Evolutionary conservation across 2,113 vertebrate genomes (phyloP).

Genomic region (Tretioscincus oriximinensis): DNA sequence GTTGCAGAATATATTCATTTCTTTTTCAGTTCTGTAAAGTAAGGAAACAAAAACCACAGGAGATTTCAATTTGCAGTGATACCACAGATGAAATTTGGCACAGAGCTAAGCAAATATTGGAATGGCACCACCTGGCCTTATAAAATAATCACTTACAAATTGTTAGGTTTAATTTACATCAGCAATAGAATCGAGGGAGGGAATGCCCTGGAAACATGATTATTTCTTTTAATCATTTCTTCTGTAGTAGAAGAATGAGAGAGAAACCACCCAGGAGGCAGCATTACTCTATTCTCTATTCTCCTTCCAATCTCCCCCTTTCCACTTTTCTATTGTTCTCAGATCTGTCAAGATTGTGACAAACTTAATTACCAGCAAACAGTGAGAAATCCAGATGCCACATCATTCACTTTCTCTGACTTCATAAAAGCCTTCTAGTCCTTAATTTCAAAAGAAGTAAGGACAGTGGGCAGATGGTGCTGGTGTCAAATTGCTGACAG

Average conservation of each 20-base stretch:
- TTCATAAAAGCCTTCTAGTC: constrained; percentile 42
- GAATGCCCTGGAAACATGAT: constrained; percentile 49
- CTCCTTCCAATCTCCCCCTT: constrained; percentile 41
- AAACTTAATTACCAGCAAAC: constrained; percentile 65
- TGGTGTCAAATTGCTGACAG: constrained; percentile 1
- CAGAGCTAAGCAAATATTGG: constrained; percentile 44
- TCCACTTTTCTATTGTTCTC: constrained; percentile 47
- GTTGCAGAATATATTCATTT: background rate
- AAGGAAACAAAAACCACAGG: background rate
- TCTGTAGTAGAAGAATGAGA: constrained; percentile 52
- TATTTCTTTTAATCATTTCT: constrained; percentile 58
- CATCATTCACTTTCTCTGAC: constrained; percentile 6
- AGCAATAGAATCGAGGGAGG: constrained; percentile 39
- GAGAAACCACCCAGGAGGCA: constrained; percentile 40
- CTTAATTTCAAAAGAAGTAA: constrained; percentile 40
- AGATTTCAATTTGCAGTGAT: constrained; percentile 11
- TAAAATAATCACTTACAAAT: constrained; percentile 38
- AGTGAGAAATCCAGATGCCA: constrained; percentile 59
- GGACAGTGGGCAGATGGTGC: constrained; percentile 49
- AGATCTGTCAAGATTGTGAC: constrained; percentile 57
- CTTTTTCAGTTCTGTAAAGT: background rate
- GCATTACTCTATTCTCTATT: constrained; percentile 37
- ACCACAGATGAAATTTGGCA: background rate
- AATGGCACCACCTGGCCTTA: constrained; percentile 50
- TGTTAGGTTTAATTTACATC: constrained; percentile 50